phyloP scores from a whole-genome alignment of 1,140 invertebrate species.

The Drosophila dunni region DNA sequence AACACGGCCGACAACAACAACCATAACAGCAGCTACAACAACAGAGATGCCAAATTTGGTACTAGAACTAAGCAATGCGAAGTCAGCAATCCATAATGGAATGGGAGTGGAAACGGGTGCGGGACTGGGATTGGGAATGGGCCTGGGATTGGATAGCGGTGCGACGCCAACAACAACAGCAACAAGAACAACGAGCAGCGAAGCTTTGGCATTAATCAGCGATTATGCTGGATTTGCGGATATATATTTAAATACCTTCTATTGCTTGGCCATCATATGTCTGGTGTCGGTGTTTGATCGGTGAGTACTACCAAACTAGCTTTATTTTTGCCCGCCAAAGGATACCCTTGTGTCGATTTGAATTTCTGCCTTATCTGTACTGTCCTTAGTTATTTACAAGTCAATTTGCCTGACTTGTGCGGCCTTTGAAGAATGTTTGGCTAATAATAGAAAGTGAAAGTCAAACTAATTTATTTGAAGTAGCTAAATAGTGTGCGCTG shows the following conservation, averaged over 20 bases:
- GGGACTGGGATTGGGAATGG: not conserved
- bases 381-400: conserved; percentile 55
- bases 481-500: conserved; percentile 34
- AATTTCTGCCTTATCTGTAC: conserved; percentile 24
- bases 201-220: conserved; percentile 60
- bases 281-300: conserved; percentile 84
- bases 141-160: not conserved
- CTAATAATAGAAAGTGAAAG: conserved; percentile 64
- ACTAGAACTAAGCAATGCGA: conserved; percentile 37
- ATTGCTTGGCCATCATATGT: conserved; percentile 82
- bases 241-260: conserved; percentile 83
- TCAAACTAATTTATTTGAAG: conserved; percentile 55
- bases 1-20: conserved; percentile 24
- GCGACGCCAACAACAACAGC: conserved; percentile 13
- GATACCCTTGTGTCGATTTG: not conserved
- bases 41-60: conserved; percentile 40
- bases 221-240: conserved; percentile 82
- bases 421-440: conserved; percentile 45
- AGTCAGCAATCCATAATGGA: conserved; percentile 1
- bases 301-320: conserved; percentile 50
- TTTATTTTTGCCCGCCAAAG: not conserved
- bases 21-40: conserved; percentile 24
- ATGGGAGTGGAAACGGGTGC: conserved; percentile 15
- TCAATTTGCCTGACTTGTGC: conserved; percentile 37
- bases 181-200: conserved; percentile 38